Evolutionary conservation across 1,140 invertebrate species (phyloP).

Genomic region (Heliconius hewitsoni): DNA sequence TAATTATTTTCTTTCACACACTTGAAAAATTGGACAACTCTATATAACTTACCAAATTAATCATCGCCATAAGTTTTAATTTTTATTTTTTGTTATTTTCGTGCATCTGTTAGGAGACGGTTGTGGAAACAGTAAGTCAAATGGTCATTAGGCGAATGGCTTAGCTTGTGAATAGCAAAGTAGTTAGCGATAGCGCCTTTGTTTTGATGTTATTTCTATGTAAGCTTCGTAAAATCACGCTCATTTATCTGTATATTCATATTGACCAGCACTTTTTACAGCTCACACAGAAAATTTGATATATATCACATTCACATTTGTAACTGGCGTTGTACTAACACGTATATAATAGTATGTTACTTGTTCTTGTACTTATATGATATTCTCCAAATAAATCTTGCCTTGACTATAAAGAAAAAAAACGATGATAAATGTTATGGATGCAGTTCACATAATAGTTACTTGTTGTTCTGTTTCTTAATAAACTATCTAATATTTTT

Average conservation of each 20-base stretch:
- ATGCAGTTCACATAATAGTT: constrained; percentile 23
- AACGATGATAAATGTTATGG: constrained; percentile 24
- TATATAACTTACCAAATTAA: constrained; percentile 40
- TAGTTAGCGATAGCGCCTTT: constrained; percentile 59
- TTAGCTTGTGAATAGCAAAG: constrained; percentile 71
- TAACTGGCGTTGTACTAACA: constrained; percentile 26
- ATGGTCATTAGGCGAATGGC: constrained; percentile 72
- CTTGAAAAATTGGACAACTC: constrained; percentile 45
- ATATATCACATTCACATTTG: constrained; percentile 31
- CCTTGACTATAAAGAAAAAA: constrained; percentile 14
- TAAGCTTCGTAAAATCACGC: constrained; percentile 33
- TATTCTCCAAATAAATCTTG: constrained; percentile 22
- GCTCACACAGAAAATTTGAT: constrained; percentile 21
- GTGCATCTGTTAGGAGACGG: constrained; percentile 81
- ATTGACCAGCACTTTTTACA: constrained; percentile 35
- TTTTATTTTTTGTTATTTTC: constrained; percentile 76
- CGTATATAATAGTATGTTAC: constrained; percentile 31
- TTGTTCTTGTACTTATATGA: constrained; percentile 20
- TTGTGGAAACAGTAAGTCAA: constrained; percentile 81
- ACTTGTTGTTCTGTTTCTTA: constrained; percentile 23
- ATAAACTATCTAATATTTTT: constrained; percentile 13
- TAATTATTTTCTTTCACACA: constrained; percentile 41
- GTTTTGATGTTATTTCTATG: constrained; percentile 25
- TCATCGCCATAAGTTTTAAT: constrained; percentile 72
- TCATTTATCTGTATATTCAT: constrained; percentile 25